Evolutionary conservation across 2,797 vertebrate genomes (phyloP), one percentile per base, ranked within the genome.

Genomic region (Antennarius maculatus): DNA sequence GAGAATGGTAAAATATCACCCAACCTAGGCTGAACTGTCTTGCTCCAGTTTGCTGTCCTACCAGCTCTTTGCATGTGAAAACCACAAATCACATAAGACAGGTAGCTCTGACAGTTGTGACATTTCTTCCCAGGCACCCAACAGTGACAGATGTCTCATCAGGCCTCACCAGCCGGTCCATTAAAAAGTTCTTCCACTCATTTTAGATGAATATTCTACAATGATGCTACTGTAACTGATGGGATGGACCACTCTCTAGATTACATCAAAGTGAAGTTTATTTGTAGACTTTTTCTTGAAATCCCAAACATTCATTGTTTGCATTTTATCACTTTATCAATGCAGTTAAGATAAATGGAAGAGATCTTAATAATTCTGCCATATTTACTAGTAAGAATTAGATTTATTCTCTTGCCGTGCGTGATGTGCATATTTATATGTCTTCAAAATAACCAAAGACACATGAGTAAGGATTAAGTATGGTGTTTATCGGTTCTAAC

Each of bases 41-140:
- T 64, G 80, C 80, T 92, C 90, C 85, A 69, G 91, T 92, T 87
- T 76, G 48, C 86, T 89, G 85, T 89, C 77, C 68, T 79, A 66
- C 53, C 54, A 71, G 52, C 69, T 85, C 77, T 79, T 74, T 74
- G 66, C 86, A 74, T 80, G 80, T 79, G 80, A 83, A 89, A 88
- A 88, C 85, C 71, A 73, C 54, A 48, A 77, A 71, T 68, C 75
- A 72, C 57, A 49, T 70, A 75, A 76, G 74, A 80, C 83, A 85
- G 81, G 77, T 68, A 74, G 50, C 71, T 78, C 67, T 84, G 83
- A 90, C 78, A 85, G 73, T 47, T 46, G 59, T 61, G 76, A 81
- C 68, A 74, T 41, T 63, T 76, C 48, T 59, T 66, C 34, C 55
- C n/a, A 7, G 23, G 56, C 58, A 71, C 59, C 68, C 53, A 64